Evolutionary conservation across 2,113 vertebrate species (phyloP).

Genomic region (Ammodytes marinus): DNA sequence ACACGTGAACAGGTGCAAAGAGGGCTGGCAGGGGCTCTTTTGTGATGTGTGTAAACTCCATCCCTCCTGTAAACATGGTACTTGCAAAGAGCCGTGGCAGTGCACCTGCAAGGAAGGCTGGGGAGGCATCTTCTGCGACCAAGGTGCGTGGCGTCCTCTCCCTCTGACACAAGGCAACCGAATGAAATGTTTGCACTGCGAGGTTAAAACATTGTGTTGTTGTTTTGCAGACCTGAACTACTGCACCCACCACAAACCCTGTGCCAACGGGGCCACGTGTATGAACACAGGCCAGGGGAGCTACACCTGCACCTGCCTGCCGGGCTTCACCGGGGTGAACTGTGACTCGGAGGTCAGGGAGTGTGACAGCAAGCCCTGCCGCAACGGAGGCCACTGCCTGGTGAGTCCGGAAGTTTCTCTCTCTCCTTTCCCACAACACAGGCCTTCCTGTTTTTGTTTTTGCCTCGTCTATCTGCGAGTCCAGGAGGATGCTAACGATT

Average conservation of each 20-base stretch:
- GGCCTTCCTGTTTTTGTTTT: constrained; percentile 86
- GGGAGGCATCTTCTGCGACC: constrained; percentile 98
- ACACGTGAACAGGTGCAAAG: constrained; percentile 89
- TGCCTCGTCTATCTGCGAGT: constrained; percentile 75
- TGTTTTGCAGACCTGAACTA: constrained; percentile 93
- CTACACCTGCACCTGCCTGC: constrained; percentile 94
- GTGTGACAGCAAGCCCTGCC: constrained; percentile 95
- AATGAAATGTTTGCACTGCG: not conserved
- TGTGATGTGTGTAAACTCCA: constrained; percentile 94
- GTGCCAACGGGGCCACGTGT: constrained; percentile 94
- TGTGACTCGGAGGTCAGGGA: constrained; percentile 93
- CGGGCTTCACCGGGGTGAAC: constrained; percentile 92
- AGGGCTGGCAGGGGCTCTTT: constrained; percentile 94
- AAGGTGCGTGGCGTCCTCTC: constrained; percentile 85
- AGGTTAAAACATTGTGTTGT: not conserved
- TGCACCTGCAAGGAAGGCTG: constrained; percentile 97
- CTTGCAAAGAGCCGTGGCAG: constrained; percentile 91
- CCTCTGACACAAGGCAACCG: not conserved
- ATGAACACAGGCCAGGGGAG: constrained; percentile 97
- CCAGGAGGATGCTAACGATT: constrained; percentile 83
- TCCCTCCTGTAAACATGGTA: constrained; percentile 95
- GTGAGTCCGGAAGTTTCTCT: constrained; percentile 87
- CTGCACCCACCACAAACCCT: constrained; percentile 97
- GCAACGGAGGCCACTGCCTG: constrained; percentile 93
- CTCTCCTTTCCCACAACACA: constrained; percentile 84